phyloP scores from a whole-genome alignment of 2,888 invertebrate species.

The Pyrrhosoma nymphula region DNA sequence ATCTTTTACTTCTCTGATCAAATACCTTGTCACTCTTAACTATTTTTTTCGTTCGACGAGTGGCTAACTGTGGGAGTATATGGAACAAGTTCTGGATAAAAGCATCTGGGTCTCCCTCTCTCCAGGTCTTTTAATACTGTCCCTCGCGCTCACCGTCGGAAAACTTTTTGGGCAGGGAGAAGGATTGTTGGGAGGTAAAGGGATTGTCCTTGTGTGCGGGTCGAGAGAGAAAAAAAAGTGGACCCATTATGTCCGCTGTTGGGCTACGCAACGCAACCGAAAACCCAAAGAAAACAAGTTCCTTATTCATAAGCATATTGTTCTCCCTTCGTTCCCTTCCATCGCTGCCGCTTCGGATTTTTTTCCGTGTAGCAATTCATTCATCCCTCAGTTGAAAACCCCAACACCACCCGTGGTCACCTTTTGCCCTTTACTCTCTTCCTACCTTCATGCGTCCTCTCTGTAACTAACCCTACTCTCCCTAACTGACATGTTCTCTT shows the following conservation, averaged over 20 bases:
- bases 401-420: background rate
- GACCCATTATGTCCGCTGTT: slow-evolving; percentile 2
- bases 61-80: too few species aligned
- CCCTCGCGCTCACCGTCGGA: background rate
- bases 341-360: slow-evolving; percentile 9
- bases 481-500: background rate
- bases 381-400: background rate
- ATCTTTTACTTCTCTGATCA: too few species aligned
- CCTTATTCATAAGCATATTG: slow-evolving; percentile 55
- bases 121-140: background rate
- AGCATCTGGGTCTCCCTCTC: background rate
- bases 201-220: background rate
- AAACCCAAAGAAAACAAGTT: slow-evolving; percentile 40
- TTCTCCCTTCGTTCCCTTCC: slow-evolving; percentile 35
- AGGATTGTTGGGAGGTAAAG: background rate
- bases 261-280: slow-evolving; percentile 24
- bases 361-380: slow-evolving; percentile 29
- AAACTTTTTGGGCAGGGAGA: background rate
- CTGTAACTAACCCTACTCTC: background rate
- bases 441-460: background rate
- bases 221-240: background rate
- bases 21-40: too few species aligned
- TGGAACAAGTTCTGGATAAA: too few species aligned
- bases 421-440: background rate
- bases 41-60: too few species aligned